Percentiles rank a stretch among this genome's conserved stretches.
These are phyloP conservation scores for Drosophila sproati DNA, from an alignment of 1,140 invertebrate species.

Conservation along the genomic window DNA sequence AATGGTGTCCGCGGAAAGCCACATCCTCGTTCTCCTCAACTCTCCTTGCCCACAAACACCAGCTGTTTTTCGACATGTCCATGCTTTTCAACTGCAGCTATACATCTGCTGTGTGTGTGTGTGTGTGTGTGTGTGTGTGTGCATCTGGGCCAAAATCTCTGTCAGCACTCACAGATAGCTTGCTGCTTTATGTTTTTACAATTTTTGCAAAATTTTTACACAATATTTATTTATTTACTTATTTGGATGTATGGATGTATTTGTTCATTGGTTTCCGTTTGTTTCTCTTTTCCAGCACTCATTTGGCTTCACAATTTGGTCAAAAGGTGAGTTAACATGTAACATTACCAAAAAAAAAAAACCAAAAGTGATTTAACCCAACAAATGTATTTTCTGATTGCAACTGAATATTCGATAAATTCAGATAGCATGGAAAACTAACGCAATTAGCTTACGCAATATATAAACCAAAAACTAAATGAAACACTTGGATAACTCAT, in stretches of 20 bases:
- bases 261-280: not conserved
- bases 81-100: constrained; percentile 2
- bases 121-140: not conserved
- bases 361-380: not conserved
- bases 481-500: too few species aligned
- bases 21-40: constrained; percentile 3
- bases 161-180: constrained; percentile 26
- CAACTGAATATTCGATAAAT: too few species aligned
- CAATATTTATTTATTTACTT: not conserved
- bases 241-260: not conserved
- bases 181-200: constrained; percentile 26
- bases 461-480: too few species aligned
- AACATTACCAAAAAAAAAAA: not conserved
- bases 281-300: not conserved
- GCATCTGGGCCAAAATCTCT: constrained; percentile 15
- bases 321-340: constrained; percentile 31
- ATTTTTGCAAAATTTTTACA: constrained; percentile 18
- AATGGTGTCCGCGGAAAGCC: constrained; percentile 35
- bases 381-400: not conserved
- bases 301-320: not conserved
- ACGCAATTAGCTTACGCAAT: too few species aligned
- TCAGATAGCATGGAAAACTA: too few species aligned
- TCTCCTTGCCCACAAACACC: constrained; percentile 21
- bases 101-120: constrained; percentile 1
- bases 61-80: not conserved